phyloP scores from a whole-genome alignment of 2,888 invertebrate genomes.

The Drosophila maculinotata region DNA sequence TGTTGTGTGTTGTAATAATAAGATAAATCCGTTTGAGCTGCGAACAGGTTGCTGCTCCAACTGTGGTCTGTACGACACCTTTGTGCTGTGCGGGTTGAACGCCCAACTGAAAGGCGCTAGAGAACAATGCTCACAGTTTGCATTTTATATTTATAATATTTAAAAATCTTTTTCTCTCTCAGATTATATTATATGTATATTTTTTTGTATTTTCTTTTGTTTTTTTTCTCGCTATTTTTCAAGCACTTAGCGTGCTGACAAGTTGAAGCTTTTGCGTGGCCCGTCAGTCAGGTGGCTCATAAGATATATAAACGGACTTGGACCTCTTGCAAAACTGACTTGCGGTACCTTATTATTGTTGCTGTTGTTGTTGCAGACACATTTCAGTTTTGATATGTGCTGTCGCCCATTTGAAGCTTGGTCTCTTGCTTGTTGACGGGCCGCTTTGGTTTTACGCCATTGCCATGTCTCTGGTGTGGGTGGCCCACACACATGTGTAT shows the following conservation, averaged over 20 bases:
- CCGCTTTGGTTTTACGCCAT: conserved; percentile 58
- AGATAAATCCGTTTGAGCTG: conserved; percentile 71
- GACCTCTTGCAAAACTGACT: conserved; percentile 57
- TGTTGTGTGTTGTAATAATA: conserved; percentile 72
- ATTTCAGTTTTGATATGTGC: conserved; percentile 75
- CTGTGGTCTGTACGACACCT: conserved; percentile 35
- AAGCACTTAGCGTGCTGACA: conserved; percentile 81
- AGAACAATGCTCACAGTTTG: conserved; percentile 67
- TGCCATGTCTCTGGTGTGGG: conserved; percentile 70
- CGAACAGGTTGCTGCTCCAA: conserved; percentile 69
- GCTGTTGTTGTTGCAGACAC: conserved; percentile 54
- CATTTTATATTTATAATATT: conserved; percentile 60
- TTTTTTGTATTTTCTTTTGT: background rate
- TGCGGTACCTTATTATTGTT: conserved; percentile 43
- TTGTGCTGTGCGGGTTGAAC: conserved; percentile 74
- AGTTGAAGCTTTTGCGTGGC: conserved; percentile 79
- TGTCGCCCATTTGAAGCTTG: conserved; percentile 72
- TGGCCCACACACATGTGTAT: conserved; percentile 69
- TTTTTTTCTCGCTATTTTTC: conserved; percentile 55
- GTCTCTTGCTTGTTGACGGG: conserved; percentile 70
- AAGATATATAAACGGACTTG: conserved; percentile 62
- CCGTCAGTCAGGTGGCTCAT: conserved; percentile 68
- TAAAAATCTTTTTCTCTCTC: conserved; percentile 33
- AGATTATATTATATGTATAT: background rate
- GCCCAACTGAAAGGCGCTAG: conserved; percentile 74